phyloP scores from a whole-genome alignment of 2,888 invertebrate species.

The Drosophila hamatofila region DNA sequence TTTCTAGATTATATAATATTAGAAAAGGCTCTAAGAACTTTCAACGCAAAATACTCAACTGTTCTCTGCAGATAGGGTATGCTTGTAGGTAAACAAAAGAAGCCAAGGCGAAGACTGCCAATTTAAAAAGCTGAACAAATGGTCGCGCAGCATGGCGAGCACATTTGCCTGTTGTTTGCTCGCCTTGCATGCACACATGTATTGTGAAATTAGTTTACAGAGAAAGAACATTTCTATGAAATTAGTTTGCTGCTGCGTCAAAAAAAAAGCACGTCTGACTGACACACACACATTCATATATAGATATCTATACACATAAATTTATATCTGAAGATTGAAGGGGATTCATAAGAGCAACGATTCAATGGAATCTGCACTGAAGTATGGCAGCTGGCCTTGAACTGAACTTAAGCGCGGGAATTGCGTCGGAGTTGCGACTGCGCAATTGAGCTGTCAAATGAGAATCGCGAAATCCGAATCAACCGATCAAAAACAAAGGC shows the following conservation, averaged over 20 bases:
- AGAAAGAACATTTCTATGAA: slow-evolving; percentile 65
- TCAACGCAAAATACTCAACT: slow-evolving; percentile 2
- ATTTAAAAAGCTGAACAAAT: slow-evolving; percentile 64
- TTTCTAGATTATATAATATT: not conserved
- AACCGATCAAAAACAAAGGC: slow-evolving; percentile 21
- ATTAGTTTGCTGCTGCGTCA: slow-evolving; percentile 59
- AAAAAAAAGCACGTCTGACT: slow-evolving; percentile 14
- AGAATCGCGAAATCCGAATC: slow-evolving; percentile 18
- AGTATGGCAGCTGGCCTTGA: slow-evolving; percentile 57
- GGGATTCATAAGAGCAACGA: not conserved
- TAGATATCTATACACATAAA: not conserved
- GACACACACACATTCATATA: slow-evolving; percentile 4
- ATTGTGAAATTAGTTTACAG: slow-evolving; percentile 60
- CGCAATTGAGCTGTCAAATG: slow-evolving; percentile 68
- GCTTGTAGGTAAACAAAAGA: slow-evolving; percentile 37
- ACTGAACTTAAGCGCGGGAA: slow-evolving; percentile 24
- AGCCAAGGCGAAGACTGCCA: slow-evolving; percentile 49
- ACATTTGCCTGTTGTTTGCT: slow-evolving; percentile 53
- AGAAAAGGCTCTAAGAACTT: too few species aligned
- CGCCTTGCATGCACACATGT: slow-evolving; percentile 31
- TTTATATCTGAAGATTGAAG: not conserved
- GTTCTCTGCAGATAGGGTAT: not conserved
- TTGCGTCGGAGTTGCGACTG: slow-evolving; percentile 51
- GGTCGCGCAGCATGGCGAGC: slow-evolving; percentile 38
- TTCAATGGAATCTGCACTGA: slow-evolving; percentile 6